Evolutionary conservation across 2,797 vertebrate genomes (phyloP), one percentile per base, ranked within the genome.

Genomic region (Amblyraja radiata): DNA sequence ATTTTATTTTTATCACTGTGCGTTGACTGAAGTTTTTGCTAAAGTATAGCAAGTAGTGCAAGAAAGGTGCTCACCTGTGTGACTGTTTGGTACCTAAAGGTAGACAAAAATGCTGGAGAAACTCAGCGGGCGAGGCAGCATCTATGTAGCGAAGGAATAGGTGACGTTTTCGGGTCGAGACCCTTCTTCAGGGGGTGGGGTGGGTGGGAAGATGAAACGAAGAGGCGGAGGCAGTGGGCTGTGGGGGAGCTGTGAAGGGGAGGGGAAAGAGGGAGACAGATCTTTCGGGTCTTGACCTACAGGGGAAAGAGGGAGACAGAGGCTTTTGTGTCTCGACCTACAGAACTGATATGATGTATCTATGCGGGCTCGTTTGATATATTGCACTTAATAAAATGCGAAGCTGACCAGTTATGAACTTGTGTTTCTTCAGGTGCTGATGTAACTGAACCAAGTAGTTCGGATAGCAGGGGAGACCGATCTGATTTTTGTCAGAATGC

Each of bases 361-460:
- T 39, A 25, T 32, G 16, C 58, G 13, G 76, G n/a, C 21, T 23
- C 18, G 28, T 79, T 79, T 36, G 6, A 61, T 63, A 6, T 80
- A 36, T 6, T 61, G 16, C 16, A 80, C 61, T 36, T 28, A 39
- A n/a, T 25, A 54, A 58, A 0, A 63, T 21, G 54, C 21, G 13
- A 54, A 77, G 25, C 39, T 46, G 9, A 2, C 46, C 23, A 13
- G 25, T 91, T 74, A 58, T 18, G 16, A 58, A 54, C 90, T 76
- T 92, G 1, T 92, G 36, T 92, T 76, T 76, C 71, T 39, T 71
- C 95, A 99, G 98, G 97, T 94, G 96, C 97, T 1, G 98, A 99
- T 8, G 95, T 97, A 95, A 96, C 96, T 0, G 98, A 99, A 95
- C 97, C 98, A 94, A 97, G 97, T 96, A 96, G 97, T 96, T 98